Conservation (phyloP, 2,797 vertebrate species). For the Chiroxiphia lanceolata region DNA sequence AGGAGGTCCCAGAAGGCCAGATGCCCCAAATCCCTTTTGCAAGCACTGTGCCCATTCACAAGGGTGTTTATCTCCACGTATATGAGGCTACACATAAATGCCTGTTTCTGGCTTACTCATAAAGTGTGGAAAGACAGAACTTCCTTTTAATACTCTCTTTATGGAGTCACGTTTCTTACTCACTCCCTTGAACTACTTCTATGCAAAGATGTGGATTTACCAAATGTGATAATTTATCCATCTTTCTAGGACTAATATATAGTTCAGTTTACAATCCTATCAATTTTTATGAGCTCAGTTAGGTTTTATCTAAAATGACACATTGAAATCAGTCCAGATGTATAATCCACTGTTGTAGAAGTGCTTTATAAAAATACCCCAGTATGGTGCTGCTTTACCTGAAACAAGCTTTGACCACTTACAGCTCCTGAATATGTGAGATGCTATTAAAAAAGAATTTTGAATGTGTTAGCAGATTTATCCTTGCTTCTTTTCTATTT, state of each 20-base stretch:
- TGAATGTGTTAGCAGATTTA: neutral
- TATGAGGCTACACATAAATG: fast-evolving
- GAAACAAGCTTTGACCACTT: neutral
- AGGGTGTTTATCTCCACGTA: neutral
- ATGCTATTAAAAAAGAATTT: neutral
- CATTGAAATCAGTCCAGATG: neutral
- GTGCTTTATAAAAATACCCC: neutral
- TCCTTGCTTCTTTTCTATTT: neutral
- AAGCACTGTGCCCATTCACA: neutral
- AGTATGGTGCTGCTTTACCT: neutral
- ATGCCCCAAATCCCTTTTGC: neutral
- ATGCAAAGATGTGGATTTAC: neutral
- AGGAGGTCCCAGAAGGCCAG: neutral
- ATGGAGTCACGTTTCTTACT: neutral
- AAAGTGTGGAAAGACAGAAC: neutral
- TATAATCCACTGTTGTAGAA: neutral
- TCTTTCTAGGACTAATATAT: neutral
- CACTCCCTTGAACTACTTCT: neutral
- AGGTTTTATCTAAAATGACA: neutral
- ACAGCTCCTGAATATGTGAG: neutral
- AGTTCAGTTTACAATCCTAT: neutral
- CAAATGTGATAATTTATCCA: neutral
- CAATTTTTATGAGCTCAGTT: neutral
- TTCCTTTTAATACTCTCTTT: neutral
- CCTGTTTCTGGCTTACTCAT: neutral